Evolutionary conservation across 2,113 vertebrate genomes (phyloP), one percentile per base, ranked within the genome.

Genomic region (Aptenodytes patagonicus): DNA sequence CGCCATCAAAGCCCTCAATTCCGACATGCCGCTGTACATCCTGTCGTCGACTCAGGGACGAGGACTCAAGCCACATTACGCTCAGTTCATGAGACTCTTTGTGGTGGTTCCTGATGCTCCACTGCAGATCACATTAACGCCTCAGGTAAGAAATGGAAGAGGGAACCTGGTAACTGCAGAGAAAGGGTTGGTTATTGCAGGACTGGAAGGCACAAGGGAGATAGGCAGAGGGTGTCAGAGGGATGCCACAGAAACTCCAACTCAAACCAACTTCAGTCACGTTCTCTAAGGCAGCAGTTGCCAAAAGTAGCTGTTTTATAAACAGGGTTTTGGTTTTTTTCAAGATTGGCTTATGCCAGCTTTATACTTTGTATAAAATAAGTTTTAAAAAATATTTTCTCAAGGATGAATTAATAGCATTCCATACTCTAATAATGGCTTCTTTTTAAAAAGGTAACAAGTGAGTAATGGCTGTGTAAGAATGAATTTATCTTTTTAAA

Each of bases 21-120:
- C 99, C 3, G 99, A 99, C 97, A 99, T 99, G 99, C 99, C 99
- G 0, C 98, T 99, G 17, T 99, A 99, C 98, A 99, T 99, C 96
- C 98, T 99, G 40, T 99, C 99, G 1, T 99, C 99, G 0, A 99
- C 99, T 4, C 99, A 99, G 95, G 99, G 99, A 2, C 98, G 99
- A 28, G 99, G 99, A 10, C 98, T 99, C 51, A 99, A 99, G 96
- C 99, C 99, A 0, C 99, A 99, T 94, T 99, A 98, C 1, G 99
- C 99, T 66, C 99, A 99, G 96, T 99, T 99, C 84, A 97, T 99
- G 87, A 98, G 99, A 15, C 99, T 99, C 55, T 99, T 99, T 28
- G 95, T 99, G 42, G 99, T 99, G 49, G 99, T 99, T 91, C 99
- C 99, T 1, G 99, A 99, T 31, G 99, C 99, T 55, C 99, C 99